Evolutionary conservation across 1,140 invertebrate genomes (phyloP), one percentile per base, ranked within the genome.

Genomic region (Bombus cullumanus): DNA sequence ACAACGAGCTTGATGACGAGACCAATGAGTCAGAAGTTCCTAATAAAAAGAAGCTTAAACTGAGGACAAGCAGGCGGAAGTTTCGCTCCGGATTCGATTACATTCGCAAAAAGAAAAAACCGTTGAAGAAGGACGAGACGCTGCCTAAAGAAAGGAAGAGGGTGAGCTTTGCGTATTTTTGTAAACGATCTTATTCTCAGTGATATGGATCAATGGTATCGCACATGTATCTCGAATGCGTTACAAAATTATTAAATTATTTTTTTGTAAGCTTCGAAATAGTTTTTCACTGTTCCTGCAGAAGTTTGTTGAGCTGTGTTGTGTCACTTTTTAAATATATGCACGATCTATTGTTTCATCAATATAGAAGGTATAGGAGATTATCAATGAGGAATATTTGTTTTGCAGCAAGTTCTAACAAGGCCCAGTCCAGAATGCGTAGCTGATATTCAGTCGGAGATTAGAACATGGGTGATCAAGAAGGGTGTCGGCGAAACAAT

Each of bases 401-500:
- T 73, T 43, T 80, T 90, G 8, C 86, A 94, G 93, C 92, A 92
- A 90, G 90, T 92, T 59, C 92, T 96, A 69, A 90, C 94, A 73
- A 96, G 96, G 94, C 96, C 96, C 62, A 97, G 95, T 90, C 96
- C 96, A 4, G 97, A 97, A 91, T 97, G 96, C 72, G 97, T 96
- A 31, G 96, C 97, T 89, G 98, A 98, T 94, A 97, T 98, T 85
- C 97, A 97, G 86, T 97, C 97, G 85, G 98, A 99, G 95, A 98
- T 99, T 71, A 98, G 98, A 94, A 97, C 97, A 74, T 98, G 98
- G 97, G 98, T 98, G 81, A 97, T 99, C 72, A 99, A 99, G 94
- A 99, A 99, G 94, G 98, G 98, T 34, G 97, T 98, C 25, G 98
- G 98, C 25, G 98, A 99, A 94, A 99, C 98, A 1, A 96, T 98